A percentile compares a stretch with the other conserved stretches of the same genome.
These are phyloP conservation scores for Greenwoodochromis staneri DNA, from an alignment of 2,113 vertebrate genomes.

Conservation along the genomic window DNA sequence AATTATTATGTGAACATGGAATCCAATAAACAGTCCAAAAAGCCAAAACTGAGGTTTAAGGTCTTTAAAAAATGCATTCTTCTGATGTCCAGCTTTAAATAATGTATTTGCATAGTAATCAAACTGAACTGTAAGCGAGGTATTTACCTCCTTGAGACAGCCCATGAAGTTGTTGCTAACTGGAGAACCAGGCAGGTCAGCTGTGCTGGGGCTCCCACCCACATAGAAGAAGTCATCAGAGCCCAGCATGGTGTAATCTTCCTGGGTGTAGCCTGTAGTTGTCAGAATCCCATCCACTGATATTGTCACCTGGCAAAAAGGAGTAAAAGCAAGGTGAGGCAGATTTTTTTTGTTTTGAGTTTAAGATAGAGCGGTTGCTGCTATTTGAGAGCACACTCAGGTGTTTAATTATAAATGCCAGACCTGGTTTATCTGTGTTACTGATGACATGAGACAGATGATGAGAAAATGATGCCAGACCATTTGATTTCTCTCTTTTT, in stretches of 20 bases:
- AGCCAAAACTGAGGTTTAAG: not conserved
- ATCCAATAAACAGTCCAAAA: not conserved
- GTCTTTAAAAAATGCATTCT: not conserved
- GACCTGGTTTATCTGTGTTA: not conserved
- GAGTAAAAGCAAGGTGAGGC: conserved; percentile 47
- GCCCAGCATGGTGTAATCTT: conserved; percentile 98
- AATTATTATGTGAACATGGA: not conserved
- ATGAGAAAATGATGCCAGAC: not conserved
- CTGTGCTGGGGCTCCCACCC: conserved; percentile 94
- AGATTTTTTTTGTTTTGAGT: not conserved
- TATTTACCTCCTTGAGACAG: conserved; percentile 92
- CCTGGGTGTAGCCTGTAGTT: conserved; percentile 96
- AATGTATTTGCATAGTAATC: fast-evolving
- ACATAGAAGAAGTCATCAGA: conserved; percentile 98
- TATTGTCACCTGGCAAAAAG: conserved; percentile 86
- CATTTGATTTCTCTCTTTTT: not conserved
- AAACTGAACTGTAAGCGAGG: not conserved
- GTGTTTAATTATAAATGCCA: not conserved
- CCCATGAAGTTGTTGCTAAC: conserved; percentile 99
- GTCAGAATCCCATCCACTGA: conserved; percentile 98
- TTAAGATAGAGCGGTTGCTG: not conserved
- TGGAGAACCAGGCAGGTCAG: conserved; percentile 93
- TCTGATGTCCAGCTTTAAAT: not conserved
- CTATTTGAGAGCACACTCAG: not conserved
- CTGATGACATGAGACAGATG: not conserved